Conservation (phyloP, 1,140 invertebrate genomes). For the Euura saliciscinereae region DNA sequence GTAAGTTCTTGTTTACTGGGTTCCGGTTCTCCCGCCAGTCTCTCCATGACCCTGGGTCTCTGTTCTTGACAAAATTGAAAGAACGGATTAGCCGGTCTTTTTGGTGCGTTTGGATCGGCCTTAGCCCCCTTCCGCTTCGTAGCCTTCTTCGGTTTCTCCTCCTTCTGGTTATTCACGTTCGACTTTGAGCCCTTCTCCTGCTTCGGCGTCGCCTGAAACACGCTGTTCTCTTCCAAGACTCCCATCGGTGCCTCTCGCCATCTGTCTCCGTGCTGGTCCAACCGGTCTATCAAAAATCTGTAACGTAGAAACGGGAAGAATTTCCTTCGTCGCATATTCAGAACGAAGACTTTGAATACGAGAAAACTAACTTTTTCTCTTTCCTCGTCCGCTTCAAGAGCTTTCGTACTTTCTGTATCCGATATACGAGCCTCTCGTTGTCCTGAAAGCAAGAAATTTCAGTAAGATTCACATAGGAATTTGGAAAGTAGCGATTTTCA, state of each 20-base stretch:
- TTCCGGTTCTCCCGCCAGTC: slow-evolving; percentile 70
- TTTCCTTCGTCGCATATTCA: background rate
- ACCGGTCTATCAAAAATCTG: slow-evolving; percentile 57
- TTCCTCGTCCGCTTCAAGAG: slow-evolving; percentile 54
- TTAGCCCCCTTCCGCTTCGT: slow-evolving; percentile 57
- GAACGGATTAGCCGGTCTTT: slow-evolving; percentile 79
- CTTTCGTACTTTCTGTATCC: slow-evolving; percentile 56
- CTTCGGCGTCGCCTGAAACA: slow-evolving; percentile 48
- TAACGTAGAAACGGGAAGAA: slow-evolving; percentile 11
- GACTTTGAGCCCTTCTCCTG: slow-evolving; percentile 48
- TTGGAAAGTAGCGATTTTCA: background rate
- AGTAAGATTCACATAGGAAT: slow-evolving; percentile 16
- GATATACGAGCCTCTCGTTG: slow-evolving; percentile 58
- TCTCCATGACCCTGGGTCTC: slow-evolving; percentile 72
- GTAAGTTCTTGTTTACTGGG: slow-evolving; percentile 77
- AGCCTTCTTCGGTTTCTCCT: slow-evolving; percentile 56
- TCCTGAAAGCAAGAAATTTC: slow-evolving; percentile 42
- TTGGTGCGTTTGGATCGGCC: slow-evolving; percentile 77
- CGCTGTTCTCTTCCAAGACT: slow-evolving; percentile 56
- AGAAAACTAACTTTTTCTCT: slow-evolving; percentile 56
- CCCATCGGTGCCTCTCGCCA: slow-evolving; percentile 59
- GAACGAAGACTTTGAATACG: background rate
- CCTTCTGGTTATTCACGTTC: slow-evolving; percentile 41
- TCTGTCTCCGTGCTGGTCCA: slow-evolving; percentile 57
- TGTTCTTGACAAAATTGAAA: slow-evolving; percentile 83